Conservation (phyloP, 1,140 invertebrate genomes). For the Varroa destructor region DNA sequence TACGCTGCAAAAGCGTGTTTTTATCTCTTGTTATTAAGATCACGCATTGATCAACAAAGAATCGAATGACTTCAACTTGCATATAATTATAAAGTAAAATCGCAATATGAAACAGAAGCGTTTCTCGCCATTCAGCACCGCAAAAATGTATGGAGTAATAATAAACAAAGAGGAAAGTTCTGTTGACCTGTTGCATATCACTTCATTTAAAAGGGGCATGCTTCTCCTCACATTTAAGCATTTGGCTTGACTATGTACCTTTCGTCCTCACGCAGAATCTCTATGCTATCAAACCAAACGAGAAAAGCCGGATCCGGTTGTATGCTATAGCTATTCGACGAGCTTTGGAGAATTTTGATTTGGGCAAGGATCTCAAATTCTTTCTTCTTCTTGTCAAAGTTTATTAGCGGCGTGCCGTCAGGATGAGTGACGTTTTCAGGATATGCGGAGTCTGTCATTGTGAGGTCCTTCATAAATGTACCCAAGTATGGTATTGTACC, state of each 20-base stretch:
- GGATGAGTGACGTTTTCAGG: slow-evolving; percentile 55
- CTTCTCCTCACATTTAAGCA: too few relatives aligned
- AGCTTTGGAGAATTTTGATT: slow-evolving; percentile 86
- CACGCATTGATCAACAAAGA: too few relatives aligned
- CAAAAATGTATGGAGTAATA: too few relatives aligned
- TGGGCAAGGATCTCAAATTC: slow-evolving; percentile 97
- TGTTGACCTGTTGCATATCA: too few relatives aligned
- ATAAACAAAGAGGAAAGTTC: too few relatives aligned
- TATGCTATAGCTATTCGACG: slow-evolving; percentile 90
- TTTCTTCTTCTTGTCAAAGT: slow-evolving; percentile 94
- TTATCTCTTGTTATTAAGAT: too few relatives aligned
- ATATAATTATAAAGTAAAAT: too few relatives aligned
- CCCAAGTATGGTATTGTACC: slow-evolving; percentile 96
- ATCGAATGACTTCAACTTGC: too few relatives aligned
- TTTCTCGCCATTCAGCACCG: too few relatives aligned
- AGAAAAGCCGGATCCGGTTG: slow-evolving; percentile 67
- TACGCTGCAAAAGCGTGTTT: too few relatives aligned
- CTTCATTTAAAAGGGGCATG: too few relatives aligned
- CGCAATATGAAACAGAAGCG: too few relatives aligned
- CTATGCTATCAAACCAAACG: slow-evolving; percentile 78
- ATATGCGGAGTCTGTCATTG: slow-evolving; percentile 95
- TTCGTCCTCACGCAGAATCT: slow-evolving; percentile 75
- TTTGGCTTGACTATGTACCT: slow-evolving; percentile 46
- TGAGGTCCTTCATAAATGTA: slow-evolving; percentile 93
- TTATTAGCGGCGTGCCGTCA: slow-evolving; percentile 58